Evolutionary conservation across 2,888 invertebrate species (phyloP), one percentile per base, ranked within the genome.

Genomic region (Tryphoninae sp.): DNA sequence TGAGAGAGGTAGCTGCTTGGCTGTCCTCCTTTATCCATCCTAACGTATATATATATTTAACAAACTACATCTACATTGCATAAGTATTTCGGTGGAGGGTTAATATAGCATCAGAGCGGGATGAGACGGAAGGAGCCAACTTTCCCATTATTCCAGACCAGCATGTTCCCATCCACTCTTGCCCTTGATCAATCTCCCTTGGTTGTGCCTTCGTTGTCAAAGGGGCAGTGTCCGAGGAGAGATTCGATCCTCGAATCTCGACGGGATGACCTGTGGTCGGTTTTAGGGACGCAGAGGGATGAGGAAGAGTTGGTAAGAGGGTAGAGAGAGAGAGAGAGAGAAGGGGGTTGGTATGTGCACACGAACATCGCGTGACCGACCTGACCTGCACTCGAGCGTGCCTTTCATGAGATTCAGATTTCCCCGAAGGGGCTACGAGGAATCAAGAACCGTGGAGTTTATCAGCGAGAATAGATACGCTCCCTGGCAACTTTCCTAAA

Each of bases 111-210:
- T 33, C 33, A 7, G 33, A 33, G 6, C 1, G 7, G 33, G 33
- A 33, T 33, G 33, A 33, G 33, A 33, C 6, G 33, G 33, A 33
- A 59, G 53, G 42, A 77, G 69, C 58, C 58, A 61, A 45, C 51
- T 73, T 22, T 64, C 40, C 53, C 23, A 59, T 69, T 59, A 68
- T 75, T 58, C 72, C 68, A 73, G 65, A 55, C 72, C 79, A 19
- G 58, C 64, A 77, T 73, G 58, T 76, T 73, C 76, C 59, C 45
- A 45, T 45, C 45, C 33, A 33, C 33, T 79, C 51, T 33, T 75
- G 76, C 61, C 42, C 51, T 68, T 64, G 73, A 82, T 82, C 64
- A 82, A 82, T 82, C 72, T 73, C 19, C 23, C 67, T 68, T 72
- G 69, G 73, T 68, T 72, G 76, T 73, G 76, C 64, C 64, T 59